Evolutionary conservation across 37 sponge, comb jelly and placozoan genomes (phyloP).

Genomic region (Aplysina aerophoba): DNA sequence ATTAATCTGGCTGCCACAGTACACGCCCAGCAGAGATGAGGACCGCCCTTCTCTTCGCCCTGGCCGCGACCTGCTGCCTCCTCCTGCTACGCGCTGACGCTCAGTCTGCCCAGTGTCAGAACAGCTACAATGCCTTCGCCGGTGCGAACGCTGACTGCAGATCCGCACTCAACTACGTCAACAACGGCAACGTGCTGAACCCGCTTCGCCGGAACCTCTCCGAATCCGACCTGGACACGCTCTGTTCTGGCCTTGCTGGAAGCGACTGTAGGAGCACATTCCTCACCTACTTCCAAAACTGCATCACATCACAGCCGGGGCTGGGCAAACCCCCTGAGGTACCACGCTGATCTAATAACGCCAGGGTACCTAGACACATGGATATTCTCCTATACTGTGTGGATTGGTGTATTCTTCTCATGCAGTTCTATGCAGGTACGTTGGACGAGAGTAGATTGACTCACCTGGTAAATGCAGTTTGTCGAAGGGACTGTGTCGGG

Average conservation of each 20-base stretch:
- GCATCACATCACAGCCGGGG: constrained; percentile 1
- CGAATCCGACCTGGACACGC: background rate
- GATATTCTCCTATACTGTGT: no score
- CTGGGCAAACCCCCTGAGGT: no score
- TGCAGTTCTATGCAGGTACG: background rate
- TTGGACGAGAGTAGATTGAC: background rate
- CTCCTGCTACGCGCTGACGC: background rate
- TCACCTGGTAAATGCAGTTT: background rate
- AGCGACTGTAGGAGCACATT: background rate
- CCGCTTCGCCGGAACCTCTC: background rate
- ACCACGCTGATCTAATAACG: no score
- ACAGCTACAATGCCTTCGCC: background rate
- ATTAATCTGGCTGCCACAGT: no score
- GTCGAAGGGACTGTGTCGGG: constrained; percentile 5
- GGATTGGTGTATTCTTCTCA: background rate
- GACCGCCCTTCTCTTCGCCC: background rate
- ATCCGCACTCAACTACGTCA: background rate
- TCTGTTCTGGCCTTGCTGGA: background rate
- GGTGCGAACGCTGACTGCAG: background rate
- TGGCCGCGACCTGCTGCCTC: background rate
- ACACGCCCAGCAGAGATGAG: no score
- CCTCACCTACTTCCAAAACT: background rate
- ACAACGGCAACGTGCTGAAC: background rate
- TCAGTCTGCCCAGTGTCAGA: background rate
- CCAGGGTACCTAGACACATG: no score